Conservation (phyloP, 2,888 invertebrate genomes). For the Orthosia gothica region DNA sequence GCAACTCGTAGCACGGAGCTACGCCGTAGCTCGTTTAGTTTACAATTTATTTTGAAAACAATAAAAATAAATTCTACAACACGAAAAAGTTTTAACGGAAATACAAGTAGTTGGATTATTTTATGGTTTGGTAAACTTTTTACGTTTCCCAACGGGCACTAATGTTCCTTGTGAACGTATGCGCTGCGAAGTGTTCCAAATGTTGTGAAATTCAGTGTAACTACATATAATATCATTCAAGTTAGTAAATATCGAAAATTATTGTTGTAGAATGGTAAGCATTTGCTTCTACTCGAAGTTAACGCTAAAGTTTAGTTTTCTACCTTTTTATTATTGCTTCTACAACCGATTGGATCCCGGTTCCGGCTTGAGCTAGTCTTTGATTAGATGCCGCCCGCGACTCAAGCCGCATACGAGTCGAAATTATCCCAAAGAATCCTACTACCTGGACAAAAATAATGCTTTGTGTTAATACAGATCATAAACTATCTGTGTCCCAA, state of each 20-base stretch:
- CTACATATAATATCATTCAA: slow-evolving; percentile 16
- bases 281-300: slow-evolving; percentile 17
- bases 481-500: too few species aligned
- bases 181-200: slow-evolving; percentile 36
- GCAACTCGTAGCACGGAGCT: slow-evolving; percentile 21
- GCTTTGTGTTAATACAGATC: too few species aligned
- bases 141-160: slow-evolving; percentile 37
- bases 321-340: slow-evolving; percentile 22
- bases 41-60: slow-evolving; percentile 38
- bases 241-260: slow-evolving; percentile 48
- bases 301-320: slow-evolving; percentile 20
- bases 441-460: too few species aligned
- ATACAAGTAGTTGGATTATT: slow-evolving; percentile 51
- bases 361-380: slow-evolving; percentile 12
- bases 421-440: too few species aligned
- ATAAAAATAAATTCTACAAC: slow-evolving; percentile 24
- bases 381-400: background rate
- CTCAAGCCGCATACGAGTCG: too few species aligned
- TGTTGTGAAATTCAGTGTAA: slow-evolving; percentile 38
- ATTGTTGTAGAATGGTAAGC: slow-evolving; percentile 34
- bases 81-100: slow-evolving; percentile 33
- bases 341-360: slow-evolving; percentile 14
- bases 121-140: slow-evolving; percentile 54
- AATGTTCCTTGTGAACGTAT: slow-evolving; percentile 33
- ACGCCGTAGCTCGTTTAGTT: slow-evolving; percentile 40